Base-by-base conservation (phyloP, 2,113 vertebrate genomes). In the Amphilophus citrinellus region DNA sequence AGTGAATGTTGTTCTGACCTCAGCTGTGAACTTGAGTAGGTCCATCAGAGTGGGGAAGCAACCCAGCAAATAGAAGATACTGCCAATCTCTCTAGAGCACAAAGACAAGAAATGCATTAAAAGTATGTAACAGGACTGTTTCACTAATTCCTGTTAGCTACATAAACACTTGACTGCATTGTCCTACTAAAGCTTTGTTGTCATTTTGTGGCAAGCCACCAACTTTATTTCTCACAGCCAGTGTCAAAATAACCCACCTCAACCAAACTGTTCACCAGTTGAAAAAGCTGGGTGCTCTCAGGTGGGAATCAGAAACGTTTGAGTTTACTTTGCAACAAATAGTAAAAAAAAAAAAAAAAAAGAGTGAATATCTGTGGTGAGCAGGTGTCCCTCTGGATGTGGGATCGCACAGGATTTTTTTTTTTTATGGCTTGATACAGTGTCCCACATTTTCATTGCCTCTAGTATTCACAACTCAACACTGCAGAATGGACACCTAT, bases 1-100 rank as follows among this genome's bases (percentile, higher is more conserved):
- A 71, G 2, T 10, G 1, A n/a, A 42, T 2, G 60, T 20, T 63
- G 9, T 1, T 44, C 94, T 94, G 84, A 98, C 98, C 96, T 98
- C 93, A 68, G 93, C 93, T 66, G 98, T 93, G 56, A 99, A 90
- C 11, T 97, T 95, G 15, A 97, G 97, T 1, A 99, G 90, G 81
- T 99, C 97, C 53, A 94, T 95, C 92, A 98, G 97, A 37, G 92
- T 96, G 7, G 97, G 98, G 82, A 97, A 98, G 90, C 98, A 98
- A 18, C 97, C 98, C 24, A 99, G 91, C 2, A 98, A 98, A 68
- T 97, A 96, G 77, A 99, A 88, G 79, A 99, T 97, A 56, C 96
- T 97, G 53, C 97, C 97, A 22, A 99, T 95, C 88, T 99, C 98
- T 76, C 98, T 99, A 60, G 10, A 79, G 47, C 71, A 90, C 20